Evolutionary conservation across 2,888 invertebrate genomes (phyloP).

Genomic region (Apantesis nais): DNA sequence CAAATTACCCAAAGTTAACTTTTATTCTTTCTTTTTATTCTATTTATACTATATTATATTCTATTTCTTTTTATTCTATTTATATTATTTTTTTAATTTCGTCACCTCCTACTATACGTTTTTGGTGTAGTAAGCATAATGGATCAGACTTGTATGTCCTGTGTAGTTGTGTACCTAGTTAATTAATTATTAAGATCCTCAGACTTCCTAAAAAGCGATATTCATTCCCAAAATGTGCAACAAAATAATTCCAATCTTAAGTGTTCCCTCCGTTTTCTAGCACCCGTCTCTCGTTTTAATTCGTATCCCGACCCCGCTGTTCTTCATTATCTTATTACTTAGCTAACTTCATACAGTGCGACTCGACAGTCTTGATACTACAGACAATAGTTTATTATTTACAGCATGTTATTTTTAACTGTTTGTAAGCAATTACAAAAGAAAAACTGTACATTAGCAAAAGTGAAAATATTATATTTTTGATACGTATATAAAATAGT

Average conservation of each 20-base stretch:
- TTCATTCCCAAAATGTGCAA: neutral
- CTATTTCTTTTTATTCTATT: too few species aligned
- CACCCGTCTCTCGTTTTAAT: slow-evolving; percentile 76
- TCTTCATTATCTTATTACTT: slow-evolving; percentile 86
- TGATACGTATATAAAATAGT: too few species aligned
- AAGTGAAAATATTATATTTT: too few species aligned
- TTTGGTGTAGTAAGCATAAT: too few species aligned
- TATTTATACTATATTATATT: too few species aligned
- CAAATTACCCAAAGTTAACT: neutral
- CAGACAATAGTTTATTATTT: slow-evolving; percentile 8
- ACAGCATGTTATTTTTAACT: neutral
- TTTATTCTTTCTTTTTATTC: too few species aligned
- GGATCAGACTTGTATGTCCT: too few species aligned
- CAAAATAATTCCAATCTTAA: slow-evolving; percentile 6
- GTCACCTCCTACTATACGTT: too few species aligned
- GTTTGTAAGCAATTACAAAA: neutral
- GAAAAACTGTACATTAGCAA: too few species aligned
- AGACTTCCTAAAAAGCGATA: neutral
- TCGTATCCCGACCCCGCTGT: slow-evolving; percentile 81
- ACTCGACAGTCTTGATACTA: slow-evolving; percentile 65
- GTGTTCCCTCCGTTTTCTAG: slow-evolving; percentile 48
- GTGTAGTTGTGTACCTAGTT: neutral
- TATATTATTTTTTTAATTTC: too few species aligned
- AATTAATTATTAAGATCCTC: neutral
- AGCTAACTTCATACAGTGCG: slow-evolving; percentile 74